Conservation (phyloP, 2,888 invertebrate species). For the Cremastinae sp. region DNA sequence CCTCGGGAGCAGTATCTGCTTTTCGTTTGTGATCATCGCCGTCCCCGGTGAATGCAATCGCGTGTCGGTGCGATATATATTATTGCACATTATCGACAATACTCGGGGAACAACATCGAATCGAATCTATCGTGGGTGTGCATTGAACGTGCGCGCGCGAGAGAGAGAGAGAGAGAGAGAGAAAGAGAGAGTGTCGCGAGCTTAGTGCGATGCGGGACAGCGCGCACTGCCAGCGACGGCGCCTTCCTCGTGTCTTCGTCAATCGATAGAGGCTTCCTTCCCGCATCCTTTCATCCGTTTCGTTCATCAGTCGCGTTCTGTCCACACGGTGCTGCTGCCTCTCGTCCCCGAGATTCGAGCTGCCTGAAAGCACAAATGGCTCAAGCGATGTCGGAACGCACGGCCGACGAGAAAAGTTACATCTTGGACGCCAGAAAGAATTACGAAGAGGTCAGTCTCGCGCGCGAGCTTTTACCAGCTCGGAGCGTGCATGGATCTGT, state of each 20-base stretch:
- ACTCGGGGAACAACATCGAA: too few species aligned
- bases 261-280: constrained; percentile 51
- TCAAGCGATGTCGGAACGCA: constrained; percentile 61
- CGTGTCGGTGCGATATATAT: too few species aligned
- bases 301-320: constrained; percentile 22
- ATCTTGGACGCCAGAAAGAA: constrained; percentile 76
- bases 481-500: not conserved
- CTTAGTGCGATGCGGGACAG: too few species aligned
- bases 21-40: too few species aligned
- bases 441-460: constrained; percentile 75
- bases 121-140: too few species aligned
- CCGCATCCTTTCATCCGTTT: constrained; percentile 21
- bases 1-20: too few species aligned
- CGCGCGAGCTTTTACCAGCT: not conserved
- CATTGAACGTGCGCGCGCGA: too few species aligned
- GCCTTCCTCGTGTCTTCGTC: constrained; percentile 39
- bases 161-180: too few species aligned
- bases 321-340: constrained; percentile 20
- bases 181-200: too few species aligned
- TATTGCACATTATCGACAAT: too few species aligned
- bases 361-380: constrained; percentile 49
- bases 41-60: too few species aligned
- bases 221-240: constrained; percentile 34
- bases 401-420: constrained; percentile 76
- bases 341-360: not conserved